These are phyloP conservation scores for Menidia beryllina DNA, from an alignment of 2,113 vertebrate genomes.

Conservation along the genomic window DNA sequence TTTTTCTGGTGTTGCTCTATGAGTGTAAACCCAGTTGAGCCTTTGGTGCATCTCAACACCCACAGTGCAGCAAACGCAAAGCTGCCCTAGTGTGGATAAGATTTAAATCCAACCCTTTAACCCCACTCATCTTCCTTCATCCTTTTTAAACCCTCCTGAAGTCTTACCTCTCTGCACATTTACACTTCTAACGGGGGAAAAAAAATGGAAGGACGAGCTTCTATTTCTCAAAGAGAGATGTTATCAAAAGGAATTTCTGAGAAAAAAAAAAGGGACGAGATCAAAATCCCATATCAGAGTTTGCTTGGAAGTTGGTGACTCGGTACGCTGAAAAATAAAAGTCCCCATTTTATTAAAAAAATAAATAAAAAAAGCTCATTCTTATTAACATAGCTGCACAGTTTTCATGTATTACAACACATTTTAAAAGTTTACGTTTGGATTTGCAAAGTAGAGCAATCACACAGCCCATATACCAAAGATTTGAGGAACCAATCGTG, in stretches of 20 bases:
- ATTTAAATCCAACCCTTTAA: slow-evolving; percentile 23
- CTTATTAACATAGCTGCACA: not conserved
- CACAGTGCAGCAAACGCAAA: slow-evolving; percentile 6
- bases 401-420: too few species aligned
- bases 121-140: slow-evolving; percentile 6
- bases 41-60: slow-evolving; percentile 8
- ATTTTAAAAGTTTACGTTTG: too few species aligned
- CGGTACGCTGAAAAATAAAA: not conserved
- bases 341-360: too few species aligned
- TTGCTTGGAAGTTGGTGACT: not conserved
- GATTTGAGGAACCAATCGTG: too few species aligned
- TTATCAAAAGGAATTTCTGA: not conserved
- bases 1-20: not conserved
- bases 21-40: slow-evolving; percentile 19
- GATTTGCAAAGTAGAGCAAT: too few species aligned
- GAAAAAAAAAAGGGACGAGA: not conserved
- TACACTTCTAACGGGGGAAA: slow-evolving; percentile 13
- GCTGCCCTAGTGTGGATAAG: slow-evolving; percentile 7
- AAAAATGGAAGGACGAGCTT: not conserved
- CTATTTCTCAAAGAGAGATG: not conserved
- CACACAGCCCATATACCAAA: too few species aligned
- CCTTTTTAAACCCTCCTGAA: slow-evolving; percentile 4
- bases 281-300: not conserved
- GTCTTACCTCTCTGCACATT: slow-evolving; percentile 21
- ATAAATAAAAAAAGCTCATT: too few species aligned